Evolutionary conservation across 2,888 invertebrate genomes (phyloP).

Genomic region (Cerastis leucographa): DNA sequence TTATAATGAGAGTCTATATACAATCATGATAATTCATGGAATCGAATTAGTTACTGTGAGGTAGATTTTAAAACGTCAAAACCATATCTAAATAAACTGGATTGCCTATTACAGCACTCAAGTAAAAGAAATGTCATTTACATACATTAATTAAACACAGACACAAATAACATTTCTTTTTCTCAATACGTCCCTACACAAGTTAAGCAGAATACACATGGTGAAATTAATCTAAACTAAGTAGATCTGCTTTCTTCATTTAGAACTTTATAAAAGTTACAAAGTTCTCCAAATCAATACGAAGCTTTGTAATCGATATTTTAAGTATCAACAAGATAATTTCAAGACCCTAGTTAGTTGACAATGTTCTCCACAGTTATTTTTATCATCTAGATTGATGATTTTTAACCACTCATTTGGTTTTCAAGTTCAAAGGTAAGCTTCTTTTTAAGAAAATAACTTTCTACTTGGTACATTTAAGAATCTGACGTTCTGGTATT

Average conservation of each 20-base stretch:
- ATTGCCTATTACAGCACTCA: background rate
- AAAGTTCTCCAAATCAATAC: background rate
- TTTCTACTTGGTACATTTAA: background rate
- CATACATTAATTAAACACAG: background rate
- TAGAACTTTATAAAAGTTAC: background rate
- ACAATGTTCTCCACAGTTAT: background rate
- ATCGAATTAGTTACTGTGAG: background rate
- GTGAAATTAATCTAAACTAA: background rate
- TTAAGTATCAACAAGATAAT: background rate
- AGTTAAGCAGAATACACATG: too few relatives aligned
- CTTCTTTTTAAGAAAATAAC: background rate
- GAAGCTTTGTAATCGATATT: background rate
- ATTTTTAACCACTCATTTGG: background rate
- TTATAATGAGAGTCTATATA: background rate
- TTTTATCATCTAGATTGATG: background rate
- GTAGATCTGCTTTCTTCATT: background rate
- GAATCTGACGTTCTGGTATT: background rate
- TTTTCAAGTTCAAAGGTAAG: background rate
- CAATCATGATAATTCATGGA: background rate
- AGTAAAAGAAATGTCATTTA: background rate
- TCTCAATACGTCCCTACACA: too few relatives aligned
- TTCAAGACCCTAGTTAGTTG: background rate
- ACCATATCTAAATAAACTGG: background rate
- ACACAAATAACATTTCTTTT: too few relatives aligned
- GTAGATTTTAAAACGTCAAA: background rate